These are phyloP conservation scores for Sclerurus mexicanus DNA, from an alignment of 2,113 vertebrate species.

Conservation along the genomic window DNA sequence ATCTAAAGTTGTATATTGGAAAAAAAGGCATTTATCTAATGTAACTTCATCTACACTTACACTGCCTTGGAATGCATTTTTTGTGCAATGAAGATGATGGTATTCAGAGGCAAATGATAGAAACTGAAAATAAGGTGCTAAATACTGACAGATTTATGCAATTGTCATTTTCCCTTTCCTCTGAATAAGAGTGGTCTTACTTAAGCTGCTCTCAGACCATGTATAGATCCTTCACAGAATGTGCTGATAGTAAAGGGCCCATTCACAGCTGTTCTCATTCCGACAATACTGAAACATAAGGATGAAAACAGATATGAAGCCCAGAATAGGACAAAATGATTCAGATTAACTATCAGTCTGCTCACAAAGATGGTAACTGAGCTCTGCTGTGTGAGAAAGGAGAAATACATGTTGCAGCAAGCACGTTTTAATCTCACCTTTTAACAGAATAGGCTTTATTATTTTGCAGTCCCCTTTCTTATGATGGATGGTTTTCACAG, in stretches of 20 bases:
- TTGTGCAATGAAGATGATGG: background rate
- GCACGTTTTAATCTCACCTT: background rate
- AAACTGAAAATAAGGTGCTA: background rate
- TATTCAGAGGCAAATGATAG: background rate
- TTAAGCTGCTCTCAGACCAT: background rate
- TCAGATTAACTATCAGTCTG: background rate
- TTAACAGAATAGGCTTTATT: background rate
- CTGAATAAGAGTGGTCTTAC: background rate
- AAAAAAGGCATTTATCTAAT: background rate
- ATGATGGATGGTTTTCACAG: background rate
- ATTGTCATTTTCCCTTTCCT: background rate
- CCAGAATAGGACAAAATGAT: conserved; percentile 51
- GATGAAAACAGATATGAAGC: conserved; percentile 54
- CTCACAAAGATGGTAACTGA: background rate
- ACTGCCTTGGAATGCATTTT: background rate
- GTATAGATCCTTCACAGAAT: background rate
- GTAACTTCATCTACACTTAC: background rate
- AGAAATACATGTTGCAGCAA: background rate
- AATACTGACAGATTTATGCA: background rate
- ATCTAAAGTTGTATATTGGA: background rate
- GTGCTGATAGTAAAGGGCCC: background rate
- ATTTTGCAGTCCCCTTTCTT: background rate
- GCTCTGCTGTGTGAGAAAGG: background rate
- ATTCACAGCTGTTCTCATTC: conserved; percentile 65
- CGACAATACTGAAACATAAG: background rate